Base-by-base conservation (phyloP, 2,113 vertebrate species). In the Gila orcuttii region DNA sequence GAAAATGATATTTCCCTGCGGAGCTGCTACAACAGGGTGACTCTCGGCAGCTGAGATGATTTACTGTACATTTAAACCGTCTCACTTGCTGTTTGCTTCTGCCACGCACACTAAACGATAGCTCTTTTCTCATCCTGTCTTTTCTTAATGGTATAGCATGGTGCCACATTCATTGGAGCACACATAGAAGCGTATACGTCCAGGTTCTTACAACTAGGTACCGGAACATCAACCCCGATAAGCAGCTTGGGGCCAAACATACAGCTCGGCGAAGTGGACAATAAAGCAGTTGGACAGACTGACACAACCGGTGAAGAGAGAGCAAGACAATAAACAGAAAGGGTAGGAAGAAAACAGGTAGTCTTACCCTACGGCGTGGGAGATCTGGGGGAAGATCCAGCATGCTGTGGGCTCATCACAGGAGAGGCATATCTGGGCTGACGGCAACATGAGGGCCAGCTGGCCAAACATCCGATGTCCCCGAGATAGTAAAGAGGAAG, bases 351-450 rank as follows among this genome's bases (percentile, higher is more conserved):
- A 71, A 9, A 74, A 79, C 31, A 6, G 0, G 10, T 19, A 10
- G 80, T 79, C 94, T 97, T 97, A 96, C 95, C 96, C 93, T 95
- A 91, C 92, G 94, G 94, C 93, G 89, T 94, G 92, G 95, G 87
- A 95, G 93, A 94, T 94, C 93, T 92, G 93, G 92, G 92, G 94
- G 91, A 90, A 92, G 94, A 93, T 95, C 94, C 93, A 89, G 92
- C 95, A 96, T 96, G 93, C 95, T 96, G 93, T 93, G 94, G 92
- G 91, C 92, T 96, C 82, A 90, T 93, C 86, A 86, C 83, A 87
- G 82, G 78, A 90, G 91, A 85, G 74, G 75, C 92, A 90, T 89
- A 81, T 92, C 92, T 90, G 91, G 86, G 88, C 91, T 84, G 78
- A 89, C 90, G 91, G 84, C 81, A 88, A 88, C 75, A 86, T 90